Conservation (phyloP, 2,888 invertebrate species). For the Antheraea assamensis region DNA sequence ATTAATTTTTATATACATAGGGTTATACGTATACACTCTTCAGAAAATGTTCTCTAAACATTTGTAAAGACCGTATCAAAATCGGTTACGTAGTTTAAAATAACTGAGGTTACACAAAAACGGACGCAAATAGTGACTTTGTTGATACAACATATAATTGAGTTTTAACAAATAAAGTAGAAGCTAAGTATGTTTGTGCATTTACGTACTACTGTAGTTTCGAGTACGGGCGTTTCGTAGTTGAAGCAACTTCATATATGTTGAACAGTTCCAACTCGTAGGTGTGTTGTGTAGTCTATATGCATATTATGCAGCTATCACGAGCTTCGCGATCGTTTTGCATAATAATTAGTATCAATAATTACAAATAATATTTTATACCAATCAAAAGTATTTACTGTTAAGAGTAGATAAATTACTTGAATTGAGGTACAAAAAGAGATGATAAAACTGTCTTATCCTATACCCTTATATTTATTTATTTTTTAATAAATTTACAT, state of each 20-base stretch:
- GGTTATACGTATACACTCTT: no score
- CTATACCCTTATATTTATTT: no score
- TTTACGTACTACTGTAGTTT: slow-evolving; percentile 63
- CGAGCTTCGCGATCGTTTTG: not conserved
- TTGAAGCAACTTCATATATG: slow-evolving; percentile 62
- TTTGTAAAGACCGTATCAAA: no score
- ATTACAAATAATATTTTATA: not conserved
- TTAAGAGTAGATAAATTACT: not conserved
- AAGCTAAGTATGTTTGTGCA: not conserved
- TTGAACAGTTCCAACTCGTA: slow-evolving; percentile 61
- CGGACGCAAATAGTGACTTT: no score
- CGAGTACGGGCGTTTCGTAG: slow-evolving; percentile 57
- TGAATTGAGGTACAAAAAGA: not conserved
- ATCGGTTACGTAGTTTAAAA: no score
- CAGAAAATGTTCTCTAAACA: no score
- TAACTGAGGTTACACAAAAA: no score
- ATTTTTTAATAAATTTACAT: no score
- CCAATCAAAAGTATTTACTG: not conserved
- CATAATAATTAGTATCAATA: slow-evolving; percentile 1
- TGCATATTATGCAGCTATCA: slow-evolving; percentile 44
- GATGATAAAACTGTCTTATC: not conserved
- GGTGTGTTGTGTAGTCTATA: slow-evolving; percentile 39
- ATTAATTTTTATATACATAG: no score
- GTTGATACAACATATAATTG: not conserved
- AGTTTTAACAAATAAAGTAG: not conserved